Evolutionary conservation across 2,797 vertebrate genomes (phyloP).

Genomic region (Eulemur rubriventer): DNA sequence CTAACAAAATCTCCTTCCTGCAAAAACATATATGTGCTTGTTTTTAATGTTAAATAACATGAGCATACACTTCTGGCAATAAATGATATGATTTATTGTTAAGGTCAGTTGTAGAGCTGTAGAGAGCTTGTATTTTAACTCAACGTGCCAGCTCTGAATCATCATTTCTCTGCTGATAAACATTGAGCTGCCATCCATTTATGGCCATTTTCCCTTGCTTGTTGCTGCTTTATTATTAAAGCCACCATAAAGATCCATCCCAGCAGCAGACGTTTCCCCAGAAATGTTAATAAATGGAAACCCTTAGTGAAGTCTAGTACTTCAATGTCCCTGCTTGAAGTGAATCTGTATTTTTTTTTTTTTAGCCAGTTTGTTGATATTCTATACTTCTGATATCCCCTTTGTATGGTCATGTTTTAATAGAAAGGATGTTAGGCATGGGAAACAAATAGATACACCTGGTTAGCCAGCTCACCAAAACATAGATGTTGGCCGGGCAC

Average conservation of each 20-base stretch:
- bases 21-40: conserved; percentile 69
- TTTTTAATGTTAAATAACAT: conserved; percentile 81
- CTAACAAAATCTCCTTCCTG: conserved; percentile 67
- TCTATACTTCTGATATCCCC: conserved; percentile 34
- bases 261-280: conserved; percentile 35
- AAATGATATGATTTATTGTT: conserved; percentile 84
- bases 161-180: conserved; percentile 82
- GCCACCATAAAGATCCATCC: conserved; percentile 62
- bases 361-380: conserved; percentile 9
- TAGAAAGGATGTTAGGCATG: neutral
- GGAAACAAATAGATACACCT: neutral
- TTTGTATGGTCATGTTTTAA: conserved; percentile 38
- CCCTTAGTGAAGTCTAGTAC: conserved; percentile 58
- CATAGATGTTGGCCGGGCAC: neutral
- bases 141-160: conserved; percentile 80
- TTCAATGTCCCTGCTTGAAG: conserved; percentile 66
- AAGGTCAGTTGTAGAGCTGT: conserved; percentile 81
- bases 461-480: conserved; percentile 46
- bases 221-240: conserved; percentile 81
- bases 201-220: conserved; percentile 75
- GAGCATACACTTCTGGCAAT: conserved; percentile 78
- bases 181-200: conserved; percentile 80
- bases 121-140: conserved; percentile 84
- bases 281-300: conserved; percentile 77
- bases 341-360: conserved; percentile 12